phyloP scores from a whole-genome alignment of 2,888 invertebrate genomes.

The Melitaea athalia region DNA sequence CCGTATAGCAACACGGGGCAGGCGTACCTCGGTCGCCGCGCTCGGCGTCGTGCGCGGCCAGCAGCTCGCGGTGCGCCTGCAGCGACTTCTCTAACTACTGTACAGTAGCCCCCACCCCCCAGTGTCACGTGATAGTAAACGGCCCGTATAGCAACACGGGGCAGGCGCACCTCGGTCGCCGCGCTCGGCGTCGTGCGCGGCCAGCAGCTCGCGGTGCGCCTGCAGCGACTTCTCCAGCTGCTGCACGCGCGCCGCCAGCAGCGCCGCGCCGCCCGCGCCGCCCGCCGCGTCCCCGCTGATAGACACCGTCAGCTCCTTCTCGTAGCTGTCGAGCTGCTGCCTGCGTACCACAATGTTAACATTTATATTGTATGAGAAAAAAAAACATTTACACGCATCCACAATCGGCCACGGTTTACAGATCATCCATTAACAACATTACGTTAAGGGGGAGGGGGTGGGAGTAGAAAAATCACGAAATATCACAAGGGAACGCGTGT shows the following conservation, averaged over 20 bases:
- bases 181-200: conserved; percentile 84
- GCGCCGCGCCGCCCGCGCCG: conserved; percentile 65
- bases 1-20: conserved; percentile 55
- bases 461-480: too few relatives aligned
- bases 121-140: background rate
- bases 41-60: too few relatives aligned
- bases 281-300: conserved; percentile 58
- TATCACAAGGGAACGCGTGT: too few relatives aligned
- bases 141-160: conserved; percentile 44
- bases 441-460: too few relatives aligned
- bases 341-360: conserved; percentile 65
- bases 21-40: too few relatives aligned
- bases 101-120: too few relatives aligned
- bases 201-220: conserved; percentile 88
- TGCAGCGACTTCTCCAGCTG: conserved; percentile 88
- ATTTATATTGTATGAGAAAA: too few relatives aligned
- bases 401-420: too few relatives aligned
- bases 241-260: conserved; percentile 84
- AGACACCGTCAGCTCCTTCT: conserved; percentile 88
- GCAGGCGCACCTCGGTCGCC: conserved; percentile 58
- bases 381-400: too few relatives aligned
- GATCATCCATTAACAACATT: too few relatives aligned
- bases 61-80: too few relatives aligned
- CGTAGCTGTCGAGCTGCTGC: conserved; percentile 90
- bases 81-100: too few relatives aligned